Percentiles rank a stretch among this genome's conserved stretches.
These are phyloP conservation scores for Callinectes sapidus DNA, from an alignment of 2,888 invertebrate species.

Conservation along the genomic window DNA sequence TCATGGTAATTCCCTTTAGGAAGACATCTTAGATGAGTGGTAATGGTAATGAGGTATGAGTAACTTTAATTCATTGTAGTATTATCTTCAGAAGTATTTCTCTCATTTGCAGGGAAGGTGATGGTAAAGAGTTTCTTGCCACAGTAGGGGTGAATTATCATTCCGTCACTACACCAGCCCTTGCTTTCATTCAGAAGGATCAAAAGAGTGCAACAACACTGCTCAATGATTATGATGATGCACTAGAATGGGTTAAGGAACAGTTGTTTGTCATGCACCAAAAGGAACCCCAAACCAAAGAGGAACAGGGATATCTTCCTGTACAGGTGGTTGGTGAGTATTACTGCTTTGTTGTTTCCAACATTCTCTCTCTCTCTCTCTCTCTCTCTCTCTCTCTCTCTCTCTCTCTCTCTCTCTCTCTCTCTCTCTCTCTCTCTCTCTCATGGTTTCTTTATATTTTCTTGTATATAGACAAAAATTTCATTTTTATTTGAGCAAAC, in stretches of 20 bases:
- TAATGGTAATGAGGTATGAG: background rate
- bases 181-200: slow-evolving; percentile 51
- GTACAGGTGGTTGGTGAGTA: slow-evolving; percentile 54
- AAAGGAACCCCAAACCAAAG: slow-evolving; percentile 17
- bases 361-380: background rate
- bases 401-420: slow-evolving; percentile 1
- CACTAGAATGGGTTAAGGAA: slow-evolving; percentile 60
- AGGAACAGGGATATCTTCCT: slow-evolving; percentile 56
- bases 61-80: background rate
- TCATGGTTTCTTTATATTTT: background rate
- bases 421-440: background rate
- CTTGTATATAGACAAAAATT: too few relatives aligned
- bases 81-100: background rate
- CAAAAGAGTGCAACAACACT: slow-evolving; percentile 38
- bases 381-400: slow-evolving; percentile 1
- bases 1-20: background rate
- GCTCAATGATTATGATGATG: slow-evolving; percentile 61
- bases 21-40: background rate
- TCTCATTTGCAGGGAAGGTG: slow-evolving; percentile 14
- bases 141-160: background rate
- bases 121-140: background rate
- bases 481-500: too few relatives aligned
- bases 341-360: background rate
- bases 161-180: slow-evolving; percentile 42
- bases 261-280: slow-evolving; percentile 46